phyloP scores from a whole-genome alignment of 2,888 invertebrate species.

The Abrostola triplasia region DNA sequence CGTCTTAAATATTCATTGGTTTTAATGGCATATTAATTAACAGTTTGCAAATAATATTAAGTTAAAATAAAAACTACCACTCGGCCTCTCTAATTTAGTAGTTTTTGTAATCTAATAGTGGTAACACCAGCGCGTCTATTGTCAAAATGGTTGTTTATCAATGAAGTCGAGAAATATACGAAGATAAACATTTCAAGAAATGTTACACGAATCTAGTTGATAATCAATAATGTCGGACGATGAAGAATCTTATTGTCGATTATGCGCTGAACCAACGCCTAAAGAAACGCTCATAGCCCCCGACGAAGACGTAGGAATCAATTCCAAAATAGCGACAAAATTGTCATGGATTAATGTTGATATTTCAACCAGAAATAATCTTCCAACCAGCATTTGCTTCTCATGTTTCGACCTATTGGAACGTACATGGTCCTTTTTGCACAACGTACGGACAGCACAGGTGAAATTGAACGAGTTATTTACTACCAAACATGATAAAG shows the following conservation, averaged over 20 bases:
- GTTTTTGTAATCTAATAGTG: slow-evolving; percentile 9
- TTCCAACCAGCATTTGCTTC: slow-evolving; percentile 81
- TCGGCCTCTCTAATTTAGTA: neutral
- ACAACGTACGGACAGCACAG: slow-evolving; percentile 77
- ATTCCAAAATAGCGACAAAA: slow-evolving; percentile 76
- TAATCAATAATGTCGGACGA: slow-evolving; percentile 69
- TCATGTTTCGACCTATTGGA: slow-evolving; percentile 82
- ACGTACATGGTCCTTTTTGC: slow-evolving; percentile 80
- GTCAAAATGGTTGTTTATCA: slow-evolving; percentile 65
- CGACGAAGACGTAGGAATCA: slow-evolving; percentile 75
- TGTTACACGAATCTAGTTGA: slow-evolving; percentile 31
- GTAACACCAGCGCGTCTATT: slow-evolving; percentile 48
- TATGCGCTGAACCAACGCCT: slow-evolving; percentile 81
- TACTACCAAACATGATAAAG: slow-evolving; percentile 51
- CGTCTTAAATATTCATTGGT: too few species aligned
- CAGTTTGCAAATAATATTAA: too few species aligned
- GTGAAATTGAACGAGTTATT: slow-evolving; percentile 71
- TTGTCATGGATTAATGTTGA: slow-evolving; percentile 83
- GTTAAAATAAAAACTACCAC: too few species aligned
- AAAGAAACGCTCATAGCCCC: slow-evolving; percentile 72
- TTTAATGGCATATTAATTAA: too few species aligned
- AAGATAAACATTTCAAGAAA: slow-evolving; percentile 24
- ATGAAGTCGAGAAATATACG: slow-evolving; percentile 20
- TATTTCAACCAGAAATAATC: slow-evolving; percentile 62
- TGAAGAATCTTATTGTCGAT: slow-evolving; percentile 76